Base-by-base conservation (phyloP, 2,797 vertebrate genomes). In the Chanos chanos region DNA sequence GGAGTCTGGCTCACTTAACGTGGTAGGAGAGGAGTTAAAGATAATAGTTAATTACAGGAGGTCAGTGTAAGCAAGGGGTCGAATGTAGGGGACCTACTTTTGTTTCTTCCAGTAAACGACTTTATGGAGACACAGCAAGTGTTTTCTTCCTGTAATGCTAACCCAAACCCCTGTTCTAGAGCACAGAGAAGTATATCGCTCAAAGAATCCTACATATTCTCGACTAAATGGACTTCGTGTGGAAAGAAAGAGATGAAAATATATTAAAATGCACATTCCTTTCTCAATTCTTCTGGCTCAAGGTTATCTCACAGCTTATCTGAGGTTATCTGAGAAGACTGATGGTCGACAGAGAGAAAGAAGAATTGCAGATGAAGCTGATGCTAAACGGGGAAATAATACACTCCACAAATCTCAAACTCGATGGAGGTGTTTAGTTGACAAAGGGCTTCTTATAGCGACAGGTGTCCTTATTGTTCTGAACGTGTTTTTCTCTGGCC, bases 321-420 rank as follows among this genome's bases (percentile, higher is more conserved):
- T n/a, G n/a, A n/a, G n/a, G n/a, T n/a, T n/a, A 9, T 13, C 12
- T 30, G n/a, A 28, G 33, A 18, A 10, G 15, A 19, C 49, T 22
- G 39, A 19, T 55, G 28, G 33, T 21, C 12, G 19, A 7, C 33
- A 55, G 15, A 48, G 12, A 15, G n/a, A 37, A 47, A 24, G 18
- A 45, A 56, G 15, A 28, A 7, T 30, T 25, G 13, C 27, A 16
- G n/a, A 37, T 30, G 52, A 53, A 36, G 12, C 48, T 43, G 15
- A 19, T 10, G 6, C 13, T 30, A 52, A 19, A 53, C 45, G 18
- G 21, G 31, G 53, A 28, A 45, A 53, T 25, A 54, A 39, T 15
- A 15, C 22, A 54, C 12, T 27, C 63, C 40, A 37, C 43, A 21
- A 33, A 54, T 54, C 12, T 22, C 63, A 40, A 39, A 31, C 27